These are phyloP conservation scores for Dolichoris vasculosae DNA, from an alignment of 1,140 invertebrate species.

Conservation along the genomic window DNA sequence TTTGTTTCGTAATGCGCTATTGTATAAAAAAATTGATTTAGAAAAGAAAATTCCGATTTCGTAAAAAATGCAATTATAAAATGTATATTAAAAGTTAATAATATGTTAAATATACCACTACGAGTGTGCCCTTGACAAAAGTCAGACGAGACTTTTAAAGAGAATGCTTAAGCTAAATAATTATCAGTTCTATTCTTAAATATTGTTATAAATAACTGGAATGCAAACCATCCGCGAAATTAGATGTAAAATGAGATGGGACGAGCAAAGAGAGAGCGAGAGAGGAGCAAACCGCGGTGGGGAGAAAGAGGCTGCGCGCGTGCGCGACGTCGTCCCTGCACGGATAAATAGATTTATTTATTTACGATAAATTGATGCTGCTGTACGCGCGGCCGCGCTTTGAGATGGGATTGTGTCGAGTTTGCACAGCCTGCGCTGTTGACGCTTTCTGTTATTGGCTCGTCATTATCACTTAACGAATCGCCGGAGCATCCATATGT, in stretches of 20 bases:
- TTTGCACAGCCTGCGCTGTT: slow-evolving; percentile 68
- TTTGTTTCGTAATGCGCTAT: neutral
- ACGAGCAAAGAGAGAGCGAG: neutral
- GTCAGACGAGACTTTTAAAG: neutral
- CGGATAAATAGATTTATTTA: slow-evolving; percentile 72
- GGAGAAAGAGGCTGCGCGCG: neutral
- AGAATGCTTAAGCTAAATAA: neutral
- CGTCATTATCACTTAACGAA: slow-evolving; percentile 73
- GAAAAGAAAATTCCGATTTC: neutral
- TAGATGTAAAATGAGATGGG: neutral
- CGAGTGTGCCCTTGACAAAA: neutral
- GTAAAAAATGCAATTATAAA: neutral
- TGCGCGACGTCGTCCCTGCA: slow-evolving; percentile 55
- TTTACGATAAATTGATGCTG: slow-evolving; percentile 71
- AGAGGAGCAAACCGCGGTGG: neutral
- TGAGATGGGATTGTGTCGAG: slow-evolving; percentile 67
- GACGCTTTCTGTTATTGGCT: slow-evolving; percentile 69
- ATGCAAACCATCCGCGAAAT: neutral
- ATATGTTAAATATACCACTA: neutral
- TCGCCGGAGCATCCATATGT: slow-evolving; percentile 57
- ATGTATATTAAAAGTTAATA: neutral
- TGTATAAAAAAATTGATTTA: neutral
- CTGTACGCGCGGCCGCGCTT: slow-evolving; percentile 59
- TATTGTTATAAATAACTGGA: neutral
- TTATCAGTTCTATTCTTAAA: slow-evolving; percentile 12